These are phyloP conservation scores for Thunnus maccoyii DNA, from an alignment of 2,113 vertebrate genomes.

Conservation along the genomic window DNA sequence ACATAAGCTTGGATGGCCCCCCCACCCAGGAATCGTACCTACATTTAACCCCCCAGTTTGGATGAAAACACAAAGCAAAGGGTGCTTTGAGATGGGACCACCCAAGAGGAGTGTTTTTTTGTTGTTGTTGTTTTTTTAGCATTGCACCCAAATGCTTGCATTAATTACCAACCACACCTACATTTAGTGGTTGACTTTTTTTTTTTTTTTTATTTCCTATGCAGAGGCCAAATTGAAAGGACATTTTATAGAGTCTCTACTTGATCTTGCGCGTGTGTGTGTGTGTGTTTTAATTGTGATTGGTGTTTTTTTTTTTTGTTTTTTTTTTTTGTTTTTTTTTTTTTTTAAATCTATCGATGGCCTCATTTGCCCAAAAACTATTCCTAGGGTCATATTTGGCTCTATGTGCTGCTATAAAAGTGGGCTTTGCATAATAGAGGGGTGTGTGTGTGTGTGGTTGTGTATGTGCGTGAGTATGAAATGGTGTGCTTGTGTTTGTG, in stretches of 20 bases:
- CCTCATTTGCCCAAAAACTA: slow-evolving; percentile 87
- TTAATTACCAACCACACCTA: slow-evolving; percentile 44
- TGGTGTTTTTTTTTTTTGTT: slow-evolving; percentile 16
- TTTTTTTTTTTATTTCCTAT: slow-evolving; percentile 63
- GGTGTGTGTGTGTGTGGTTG: slow-evolving; percentile 11
- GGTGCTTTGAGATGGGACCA: not conserved
- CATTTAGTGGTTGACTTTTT: slow-evolving; percentile 23
- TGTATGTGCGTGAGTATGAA: slow-evolving; percentile 8
- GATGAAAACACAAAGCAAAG: slow-evolving; percentile 4
- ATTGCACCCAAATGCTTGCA: slow-evolving; percentile 32
- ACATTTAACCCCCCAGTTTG: not conserved
- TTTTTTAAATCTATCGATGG: slow-evolving; percentile 46
- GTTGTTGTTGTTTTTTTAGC: not conserved
- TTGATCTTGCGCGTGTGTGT: slow-evolving; percentile 31
- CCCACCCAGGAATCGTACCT: not conserved
- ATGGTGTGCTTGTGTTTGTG: slow-evolving; percentile 14
- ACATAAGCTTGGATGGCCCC: not conserved
- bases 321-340: slow-evolving; percentile 10
- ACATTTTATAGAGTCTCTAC: slow-evolving; percentile 37
- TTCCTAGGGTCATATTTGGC: slow-evolving; percentile 83
- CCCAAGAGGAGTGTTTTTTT: not conserved
- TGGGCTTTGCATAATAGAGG: slow-evolving; percentile 83
- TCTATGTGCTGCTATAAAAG: slow-evolving; percentile 94
- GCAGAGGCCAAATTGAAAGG: slow-evolving; percentile 54
- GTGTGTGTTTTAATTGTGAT: slow-evolving; percentile 26